Evolutionary conservation across 2,888 invertebrate genomes (phyloP).

Genomic region (Xylophagus ater): DNA sequence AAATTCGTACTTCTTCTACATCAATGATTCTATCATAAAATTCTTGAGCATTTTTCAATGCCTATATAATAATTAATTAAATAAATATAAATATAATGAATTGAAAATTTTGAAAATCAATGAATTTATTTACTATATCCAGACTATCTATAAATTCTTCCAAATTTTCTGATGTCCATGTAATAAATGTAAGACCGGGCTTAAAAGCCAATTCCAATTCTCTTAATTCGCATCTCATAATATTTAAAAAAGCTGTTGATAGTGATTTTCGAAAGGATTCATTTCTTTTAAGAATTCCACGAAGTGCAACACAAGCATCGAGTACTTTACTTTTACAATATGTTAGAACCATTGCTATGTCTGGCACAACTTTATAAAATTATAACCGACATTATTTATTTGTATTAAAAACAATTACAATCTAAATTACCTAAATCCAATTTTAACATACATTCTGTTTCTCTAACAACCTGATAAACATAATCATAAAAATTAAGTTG

Average conservation of each 20-base stretch:
- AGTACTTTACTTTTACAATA: slow-evolving; percentile 61
- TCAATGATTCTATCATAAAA: slow-evolving; percentile 46
- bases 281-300: slow-evolving; percentile 50
- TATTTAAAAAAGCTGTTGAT: slow-evolving; percentile 48
- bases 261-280: slow-evolving; percentile 44
- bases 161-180: slow-evolving; percentile 66
- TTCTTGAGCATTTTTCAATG: slow-evolving; percentile 23
- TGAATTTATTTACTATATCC: slow-evolving; percentile 46
- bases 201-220: slow-evolving; percentile 59
- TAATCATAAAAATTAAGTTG: slow-evolving; percentile 62
- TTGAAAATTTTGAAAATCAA: too few relatives aligned
- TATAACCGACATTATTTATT: not conserved
- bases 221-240: slow-evolving; percentile 55
- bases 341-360: slow-evolving; percentile 61
- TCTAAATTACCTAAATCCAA: slow-evolving; percentile 48
- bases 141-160: slow-evolving; percentile 38
- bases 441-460: slow-evolving; percentile 73
- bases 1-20: slow-evolving; percentile 64
- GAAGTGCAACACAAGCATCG: slow-evolving; percentile 49
- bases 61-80: slow-evolving; percentile 18
- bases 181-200: slow-evolving; percentile 64
- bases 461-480: slow-evolving; percentile 60
- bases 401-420: not conserved
- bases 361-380: slow-evolving; percentile 50
- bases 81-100: not conserved